Evolutionary conservation across 2,888 invertebrate species (phyloP).

Genomic region (Ochropleura leucogaster): DNA sequence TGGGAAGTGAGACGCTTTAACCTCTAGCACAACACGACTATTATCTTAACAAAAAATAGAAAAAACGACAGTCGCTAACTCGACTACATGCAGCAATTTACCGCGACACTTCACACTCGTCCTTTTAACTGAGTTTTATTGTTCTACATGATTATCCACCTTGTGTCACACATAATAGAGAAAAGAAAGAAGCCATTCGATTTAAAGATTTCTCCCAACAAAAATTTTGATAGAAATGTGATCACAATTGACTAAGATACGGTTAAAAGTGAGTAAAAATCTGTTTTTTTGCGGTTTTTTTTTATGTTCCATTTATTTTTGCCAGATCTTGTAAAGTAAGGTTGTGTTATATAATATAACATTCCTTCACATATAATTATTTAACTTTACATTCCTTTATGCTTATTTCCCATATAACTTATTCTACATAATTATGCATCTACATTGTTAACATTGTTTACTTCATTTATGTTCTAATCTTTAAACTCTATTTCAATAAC

Average conservation of each 20-base stretch:
- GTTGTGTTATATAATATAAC: too few relatives aligned
- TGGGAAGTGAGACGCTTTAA: too few relatives aligned
- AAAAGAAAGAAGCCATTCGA: not conserved
- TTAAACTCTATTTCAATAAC: too few relatives aligned
- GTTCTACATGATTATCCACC: constrained; percentile 38
- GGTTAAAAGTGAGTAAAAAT: not conserved
- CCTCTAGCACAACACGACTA: not conserved
- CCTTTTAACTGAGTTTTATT: constrained; percentile 47
- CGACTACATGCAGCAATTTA: constrained; percentile 48
- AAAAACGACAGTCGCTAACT: constrained; percentile 34
- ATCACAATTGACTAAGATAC: not conserved
- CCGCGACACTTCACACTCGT: constrained; percentile 48
- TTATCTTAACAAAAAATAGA: not conserved
- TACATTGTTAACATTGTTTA: too few relatives aligned
- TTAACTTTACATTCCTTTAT: too few relatives aligned
- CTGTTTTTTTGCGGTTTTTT: too few relatives aligned
- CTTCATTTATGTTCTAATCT: too few relatives aligned
- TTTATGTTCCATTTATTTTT: too few relatives aligned
- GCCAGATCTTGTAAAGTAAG: too few relatives aligned
- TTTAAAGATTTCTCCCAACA: not conserved
- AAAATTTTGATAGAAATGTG: constrained; percentile 1
- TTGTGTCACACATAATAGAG: constrained; percentile 8
- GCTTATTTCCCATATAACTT: too few relatives aligned
- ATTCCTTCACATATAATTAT: too few relatives aligned
- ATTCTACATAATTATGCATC: too few relatives aligned